These are phyloP conservation scores for Neuroterus valhalla DNA, from an alignment of 1,140 invertebrate species.

Conservation along the genomic window DNA sequence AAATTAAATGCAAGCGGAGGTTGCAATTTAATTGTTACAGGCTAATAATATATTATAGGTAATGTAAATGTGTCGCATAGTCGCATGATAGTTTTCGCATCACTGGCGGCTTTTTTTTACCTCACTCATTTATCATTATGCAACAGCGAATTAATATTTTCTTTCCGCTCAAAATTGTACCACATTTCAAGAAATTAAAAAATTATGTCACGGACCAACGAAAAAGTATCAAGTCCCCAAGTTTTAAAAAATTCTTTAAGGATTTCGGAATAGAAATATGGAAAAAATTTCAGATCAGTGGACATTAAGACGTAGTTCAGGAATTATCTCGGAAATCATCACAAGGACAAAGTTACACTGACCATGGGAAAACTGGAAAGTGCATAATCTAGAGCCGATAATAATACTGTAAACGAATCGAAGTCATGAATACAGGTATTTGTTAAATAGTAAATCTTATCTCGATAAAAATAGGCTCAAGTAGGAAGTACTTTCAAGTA, in stretches of 20 bases:
- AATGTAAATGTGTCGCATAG: background rate
- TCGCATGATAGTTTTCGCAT: slow-evolving; percentile 2
- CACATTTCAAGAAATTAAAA: background rate
- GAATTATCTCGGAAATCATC: slow-evolving; percentile 11
- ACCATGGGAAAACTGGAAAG: slow-evolving; percentile 21
- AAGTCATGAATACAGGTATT: background rate
- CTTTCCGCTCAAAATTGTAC: background rate
- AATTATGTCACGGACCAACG: background rate
- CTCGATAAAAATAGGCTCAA: slow-evolving; percentile 10
- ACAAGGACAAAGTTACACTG: slow-evolving; percentile 16
- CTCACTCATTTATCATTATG: slow-evolving; percentile 14
- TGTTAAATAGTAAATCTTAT: slow-evolving; percentile 16
- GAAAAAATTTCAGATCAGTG: background rate
- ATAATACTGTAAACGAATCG: background rate
- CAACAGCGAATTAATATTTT: slow-evolving; percentile 7
- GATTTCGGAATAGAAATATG: background rate
- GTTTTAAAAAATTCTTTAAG: background rate
- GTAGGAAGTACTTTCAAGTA: background rate
- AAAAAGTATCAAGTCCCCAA: background rate
- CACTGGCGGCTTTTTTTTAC: slow-evolving; percentile 3
- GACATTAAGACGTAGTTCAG: background rate
- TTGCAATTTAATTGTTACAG: no score
- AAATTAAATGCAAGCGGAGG: no score
- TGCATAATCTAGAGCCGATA: background rate
- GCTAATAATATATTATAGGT: no score